Evolutionary conservation across 2,113 vertebrate species (phyloP).

Genomic region (Salvelinus alpinus): DNA sequence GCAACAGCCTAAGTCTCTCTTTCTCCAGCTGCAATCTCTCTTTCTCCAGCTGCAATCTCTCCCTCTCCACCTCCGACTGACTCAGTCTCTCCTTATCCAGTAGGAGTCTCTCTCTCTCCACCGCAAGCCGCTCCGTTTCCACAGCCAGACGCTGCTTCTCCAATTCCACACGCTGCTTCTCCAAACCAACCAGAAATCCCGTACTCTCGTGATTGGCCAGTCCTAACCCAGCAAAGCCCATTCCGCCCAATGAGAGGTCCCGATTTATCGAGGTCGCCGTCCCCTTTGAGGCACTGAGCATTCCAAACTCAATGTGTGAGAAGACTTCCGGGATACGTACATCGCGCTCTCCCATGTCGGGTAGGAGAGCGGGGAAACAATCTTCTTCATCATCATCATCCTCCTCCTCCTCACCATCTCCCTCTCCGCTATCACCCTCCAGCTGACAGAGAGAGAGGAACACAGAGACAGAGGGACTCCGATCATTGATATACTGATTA

Average conservation of each 20-base stretch:
- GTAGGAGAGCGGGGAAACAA: conserved; percentile 86
- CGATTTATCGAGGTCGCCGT: conserved; percentile 55
- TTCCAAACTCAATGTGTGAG: conserved; percentile 82
- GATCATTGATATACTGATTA: no score
- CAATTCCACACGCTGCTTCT: conserved; percentile 89
- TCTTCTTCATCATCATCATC: conserved; percentile 85
- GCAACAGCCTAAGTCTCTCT: conserved; percentile 79
- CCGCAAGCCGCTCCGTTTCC: conserved; percentile 83
- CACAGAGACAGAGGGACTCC: no score
- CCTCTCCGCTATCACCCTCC: conserved; percentile 51
- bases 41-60: conserved; percentile 69
- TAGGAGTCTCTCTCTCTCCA: conserved; percentile 86
- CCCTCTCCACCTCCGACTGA: conserved; percentile 86
- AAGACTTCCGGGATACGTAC: conserved; percentile 80
- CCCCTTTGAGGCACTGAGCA: conserved; percentile 80
- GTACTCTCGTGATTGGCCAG: conserved; percentile 72
- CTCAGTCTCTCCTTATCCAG: conserved; percentile 39
- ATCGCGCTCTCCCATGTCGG: conserved; percentile 82
- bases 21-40: conserved; percentile 87
- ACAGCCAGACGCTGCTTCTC: conserved; percentile 87
- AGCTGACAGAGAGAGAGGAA: conserved; percentile 44
- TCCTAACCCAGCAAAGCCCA: conserved; percentile 27
- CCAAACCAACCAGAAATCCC: conserved; percentile 82
- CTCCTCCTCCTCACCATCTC: conserved; percentile 40
- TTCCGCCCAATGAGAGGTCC: conserved; percentile 34